Conservation (phyloP, 2,113 vertebrate species). For the Eclectus roratus region DNA sequence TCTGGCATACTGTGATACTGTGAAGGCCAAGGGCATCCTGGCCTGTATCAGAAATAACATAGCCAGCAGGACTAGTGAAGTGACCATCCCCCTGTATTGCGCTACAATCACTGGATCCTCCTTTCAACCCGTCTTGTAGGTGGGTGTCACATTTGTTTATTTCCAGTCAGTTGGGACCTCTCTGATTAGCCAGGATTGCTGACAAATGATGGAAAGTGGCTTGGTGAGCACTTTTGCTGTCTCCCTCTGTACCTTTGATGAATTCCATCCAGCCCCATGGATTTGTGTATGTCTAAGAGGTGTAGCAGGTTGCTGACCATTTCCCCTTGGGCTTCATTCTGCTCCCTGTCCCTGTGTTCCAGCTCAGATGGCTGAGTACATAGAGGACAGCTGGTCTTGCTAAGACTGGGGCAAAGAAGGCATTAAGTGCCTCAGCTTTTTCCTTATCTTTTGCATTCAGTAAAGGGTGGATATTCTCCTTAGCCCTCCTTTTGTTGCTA, state of each 20-base stretch:
- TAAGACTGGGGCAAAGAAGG: neutral
- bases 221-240: neutral
- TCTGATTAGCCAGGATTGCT: neutral
- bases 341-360: neutral
- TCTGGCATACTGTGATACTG: too few species aligned
- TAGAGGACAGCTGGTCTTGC: neutral
- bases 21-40: neutral
- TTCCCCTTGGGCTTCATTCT: neutral
- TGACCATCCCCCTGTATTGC: neutral
- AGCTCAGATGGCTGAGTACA: neutral
- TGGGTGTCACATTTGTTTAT: neutral
- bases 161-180: neutral
- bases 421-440: neutral
- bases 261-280: too few species aligned
- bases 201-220: neutral
- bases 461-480: neutral
- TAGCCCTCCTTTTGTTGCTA: neutral
- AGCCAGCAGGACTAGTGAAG: neutral
- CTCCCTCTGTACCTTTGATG: neutral
- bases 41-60: neutral
- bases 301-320: neutral
- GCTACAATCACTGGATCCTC: neutral
- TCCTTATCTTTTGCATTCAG: neutral
- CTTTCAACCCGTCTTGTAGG: neutral
- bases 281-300: neutral